phyloP scores from a whole-genome alignment of 2,113 vertebrate genomes.

The Tapirus terrestris region DNA sequence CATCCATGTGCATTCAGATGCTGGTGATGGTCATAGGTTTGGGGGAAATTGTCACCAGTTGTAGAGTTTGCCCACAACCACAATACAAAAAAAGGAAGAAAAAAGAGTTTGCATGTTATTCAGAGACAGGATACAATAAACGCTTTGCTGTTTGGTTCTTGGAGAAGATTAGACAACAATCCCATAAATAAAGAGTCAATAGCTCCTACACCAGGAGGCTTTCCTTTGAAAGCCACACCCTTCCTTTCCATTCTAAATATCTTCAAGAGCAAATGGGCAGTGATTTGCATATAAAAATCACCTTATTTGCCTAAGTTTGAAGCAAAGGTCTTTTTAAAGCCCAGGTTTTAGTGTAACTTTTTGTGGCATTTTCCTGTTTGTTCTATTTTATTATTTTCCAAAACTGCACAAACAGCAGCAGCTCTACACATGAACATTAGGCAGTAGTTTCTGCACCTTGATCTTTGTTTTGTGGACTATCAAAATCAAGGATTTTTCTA shows the following conservation, averaged over 20 bases:
- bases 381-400: background rate
- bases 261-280: background rate
- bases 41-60: background rate
- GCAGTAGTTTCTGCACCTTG: background rate
- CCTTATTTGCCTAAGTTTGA: background rate
- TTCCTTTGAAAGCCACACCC: background rate
- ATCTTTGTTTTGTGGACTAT: background rate
- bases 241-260: background rate
- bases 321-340: background rate
- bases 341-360: background rate
- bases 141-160: background rate
- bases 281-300: constrained; percentile 18
- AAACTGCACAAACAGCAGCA: background rate
- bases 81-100: background rate
- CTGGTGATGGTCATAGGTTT: background rate
- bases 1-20: background rate
- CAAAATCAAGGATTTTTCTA: background rate
- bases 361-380: background rate
- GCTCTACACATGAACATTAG: background rate
- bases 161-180: background rate
- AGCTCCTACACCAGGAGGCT: background rate
- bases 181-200: background rate
- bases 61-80: background rate
- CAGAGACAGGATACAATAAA: background rate
- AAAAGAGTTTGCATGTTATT: background rate